A percentile compares a stretch with the other conserved stretches of the same genome.
Evolutionary conservation across 2,888 invertebrate species (phyloP).

Genomic region (Diogma glabrata): DNA sequence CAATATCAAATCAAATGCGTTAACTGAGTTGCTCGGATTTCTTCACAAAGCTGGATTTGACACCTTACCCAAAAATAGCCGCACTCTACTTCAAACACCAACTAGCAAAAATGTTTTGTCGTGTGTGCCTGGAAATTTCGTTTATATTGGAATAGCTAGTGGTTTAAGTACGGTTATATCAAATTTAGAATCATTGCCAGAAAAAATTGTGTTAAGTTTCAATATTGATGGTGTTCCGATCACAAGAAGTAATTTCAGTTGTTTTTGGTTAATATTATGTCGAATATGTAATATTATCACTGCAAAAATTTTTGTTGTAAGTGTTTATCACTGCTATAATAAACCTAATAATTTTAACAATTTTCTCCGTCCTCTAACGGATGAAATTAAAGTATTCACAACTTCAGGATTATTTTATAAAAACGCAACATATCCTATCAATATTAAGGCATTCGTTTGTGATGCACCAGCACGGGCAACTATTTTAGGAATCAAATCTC

Average conservation of each 20-base stretch:
- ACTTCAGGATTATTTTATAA: constrained; percentile 1
- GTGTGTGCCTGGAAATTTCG: background rate
- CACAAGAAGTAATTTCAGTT: background rate
- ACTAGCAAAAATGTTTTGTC: background rate
- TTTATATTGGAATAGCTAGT: background rate
- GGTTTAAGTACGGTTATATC: background rate
- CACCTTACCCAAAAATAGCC: background rate
- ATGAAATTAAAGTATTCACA: background rate
- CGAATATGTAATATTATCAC: background rate
- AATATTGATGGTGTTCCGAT: constrained; percentile 7
- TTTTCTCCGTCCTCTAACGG: constrained; percentile 1
- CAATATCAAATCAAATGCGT: background rate
- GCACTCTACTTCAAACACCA: background rate
- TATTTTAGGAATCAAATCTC: background rate
- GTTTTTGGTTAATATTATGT: background rate
- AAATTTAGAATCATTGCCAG: background rate
- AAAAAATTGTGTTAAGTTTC: background rate
- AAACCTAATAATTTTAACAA: constrained; percentile 1
- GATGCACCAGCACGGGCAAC: background rate
- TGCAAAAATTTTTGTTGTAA: background rate
- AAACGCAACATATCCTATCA: background rate
- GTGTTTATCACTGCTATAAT: constrained; percentile 2
- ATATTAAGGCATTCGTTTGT: constrained; percentile 3
- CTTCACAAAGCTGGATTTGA: background rate
- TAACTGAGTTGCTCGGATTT: background rate